Percentiles rank a stretch among this genome's conserved stretches.
These are phyloP conservation scores for Connochaetes taurinus DNA, from an alignment of 2,113 vertebrate genomes.

Conservation along the genomic window DNA sequence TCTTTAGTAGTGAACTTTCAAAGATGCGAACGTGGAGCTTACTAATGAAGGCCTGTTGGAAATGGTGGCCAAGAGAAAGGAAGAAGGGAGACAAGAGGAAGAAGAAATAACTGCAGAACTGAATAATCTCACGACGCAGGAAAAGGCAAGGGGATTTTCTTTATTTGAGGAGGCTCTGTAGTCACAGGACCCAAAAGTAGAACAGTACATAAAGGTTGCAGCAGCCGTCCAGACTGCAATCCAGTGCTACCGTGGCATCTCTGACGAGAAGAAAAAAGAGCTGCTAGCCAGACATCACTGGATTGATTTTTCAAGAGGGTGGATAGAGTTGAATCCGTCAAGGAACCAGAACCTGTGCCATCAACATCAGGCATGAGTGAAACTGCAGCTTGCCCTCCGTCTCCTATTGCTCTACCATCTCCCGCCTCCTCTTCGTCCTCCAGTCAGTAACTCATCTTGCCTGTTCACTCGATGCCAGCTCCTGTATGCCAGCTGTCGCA, in stretches of 20 bases:
- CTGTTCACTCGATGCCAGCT: not conserved
- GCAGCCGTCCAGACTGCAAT: not conserved
- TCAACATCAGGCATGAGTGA: not conserved
- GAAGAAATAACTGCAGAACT: not conserved
- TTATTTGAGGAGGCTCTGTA: not conserved
- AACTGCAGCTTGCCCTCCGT: not conserved
- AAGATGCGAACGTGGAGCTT: not conserved
- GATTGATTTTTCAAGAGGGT: not conserved
- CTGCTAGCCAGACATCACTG: not conserved
- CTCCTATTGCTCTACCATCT: not conserved
- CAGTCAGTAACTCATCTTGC: not conserved
- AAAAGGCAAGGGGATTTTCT: not conserved
- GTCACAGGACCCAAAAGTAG: not conserved
- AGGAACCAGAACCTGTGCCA: not conserved
- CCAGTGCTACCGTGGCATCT: not conserved
- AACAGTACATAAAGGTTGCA: not conserved
- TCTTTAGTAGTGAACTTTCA: not conserved
- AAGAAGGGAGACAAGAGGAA: not conserved
- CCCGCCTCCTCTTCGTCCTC: not conserved
- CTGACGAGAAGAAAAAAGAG: not conserved
- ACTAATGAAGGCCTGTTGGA: not conserved
- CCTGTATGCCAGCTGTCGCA: not conserved
- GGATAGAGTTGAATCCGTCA: not conserved
- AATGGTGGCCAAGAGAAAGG: not conserved
- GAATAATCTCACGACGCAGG: not conserved